Evolutionary conservation across 2,797 vertebrate genomes (phyloP), one percentile per base, ranked within the genome.

Genomic region (Sebastes taczanowskii): DNA sequence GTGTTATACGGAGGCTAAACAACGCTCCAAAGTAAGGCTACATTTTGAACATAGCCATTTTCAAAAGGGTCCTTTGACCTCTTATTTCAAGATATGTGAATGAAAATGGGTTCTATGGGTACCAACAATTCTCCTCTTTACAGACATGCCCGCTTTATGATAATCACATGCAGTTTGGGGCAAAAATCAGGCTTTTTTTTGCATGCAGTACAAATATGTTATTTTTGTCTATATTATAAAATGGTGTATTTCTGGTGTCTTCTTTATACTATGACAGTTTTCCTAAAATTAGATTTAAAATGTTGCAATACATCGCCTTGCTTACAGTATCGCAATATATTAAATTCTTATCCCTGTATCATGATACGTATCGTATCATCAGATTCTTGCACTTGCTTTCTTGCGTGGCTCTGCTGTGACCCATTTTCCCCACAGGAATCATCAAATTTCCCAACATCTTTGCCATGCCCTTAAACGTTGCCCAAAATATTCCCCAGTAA

Each of bases 391-490:
- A 7, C 42, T 46, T 46, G 42, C 2, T 13, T 52, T 52, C 20
- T 65, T 27, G 16, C 8, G 2, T 77, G 10, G 46, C 16, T 71
- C 30, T 74, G 60, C 22, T 78, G 61, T 68, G 65, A 83, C 67
- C 27, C 34, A 53, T 53, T 80, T 82, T 32, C 14, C 65, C 20
- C 42, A 64, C 16, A 23, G 27, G 46, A 61, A 58, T 63, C 18
- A 63, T 64, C 3, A n/a, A 6, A 68, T 70, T 59, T 68, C 3
- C 32, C 70, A 46, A 62, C 70, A 23, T 58, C 11, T 38, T 70
- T 64, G 10, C 27, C 18, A 55, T 81, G 25, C 13, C 20, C n/a
- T 74, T 74, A 60, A 80, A 85, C 18, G 1, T 75, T 53, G 16
- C 46, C 4, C 3, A 5, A 74, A 60, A 77, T 71, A 77, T 76